These are phyloP conservation scores for Dryobota labecula DNA, from an alignment of 2,888 invertebrate species.

Conservation along the genomic window DNA sequence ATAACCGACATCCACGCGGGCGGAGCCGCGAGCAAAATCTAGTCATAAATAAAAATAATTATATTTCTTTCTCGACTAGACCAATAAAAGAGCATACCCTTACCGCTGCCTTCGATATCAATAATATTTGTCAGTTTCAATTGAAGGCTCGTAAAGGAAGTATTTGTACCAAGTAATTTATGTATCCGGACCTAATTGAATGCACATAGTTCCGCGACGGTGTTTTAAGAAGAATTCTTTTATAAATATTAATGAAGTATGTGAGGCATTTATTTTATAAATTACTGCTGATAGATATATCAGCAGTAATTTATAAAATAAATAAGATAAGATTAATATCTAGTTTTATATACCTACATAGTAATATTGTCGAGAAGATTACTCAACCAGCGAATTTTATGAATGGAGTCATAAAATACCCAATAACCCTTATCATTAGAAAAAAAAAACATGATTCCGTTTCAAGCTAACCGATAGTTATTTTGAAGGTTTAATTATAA, in stretches of 20 bases:
- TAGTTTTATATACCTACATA: neutral
- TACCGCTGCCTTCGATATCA: conserved; percentile 9
- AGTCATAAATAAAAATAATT: conserved; percentile 1
- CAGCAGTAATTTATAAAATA: too few species aligned
- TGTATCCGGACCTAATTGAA: conserved; percentile 20
- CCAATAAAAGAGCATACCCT: neutral
- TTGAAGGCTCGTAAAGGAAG: conserved; percentile 24
- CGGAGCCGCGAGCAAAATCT: too few species aligned
- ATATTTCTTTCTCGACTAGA: neutral
- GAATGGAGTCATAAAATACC: conserved; percentile 3
- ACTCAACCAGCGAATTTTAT: neutral
- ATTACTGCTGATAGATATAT: neutral
- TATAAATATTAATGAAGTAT: neutral
- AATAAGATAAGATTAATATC: conserved; percentile 25
- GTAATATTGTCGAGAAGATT: neutral
- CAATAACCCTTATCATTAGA: neutral
- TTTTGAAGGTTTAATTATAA: conserved; percentile 23
- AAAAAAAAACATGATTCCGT: neutral
- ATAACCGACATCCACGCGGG: too few species aligned
- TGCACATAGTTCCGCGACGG: conserved; percentile 6
- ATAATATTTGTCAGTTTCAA: conserved; percentile 14
- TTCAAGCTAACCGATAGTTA: neutral
- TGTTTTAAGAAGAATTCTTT: conserved; percentile 8
- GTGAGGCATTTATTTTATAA: conserved; percentile 24
- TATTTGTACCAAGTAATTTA: conserved; percentile 26